phyloP scores from a whole-genome alignment of 2,113 vertebrate species.

The Myiozetetes cayanensis region DNA sequence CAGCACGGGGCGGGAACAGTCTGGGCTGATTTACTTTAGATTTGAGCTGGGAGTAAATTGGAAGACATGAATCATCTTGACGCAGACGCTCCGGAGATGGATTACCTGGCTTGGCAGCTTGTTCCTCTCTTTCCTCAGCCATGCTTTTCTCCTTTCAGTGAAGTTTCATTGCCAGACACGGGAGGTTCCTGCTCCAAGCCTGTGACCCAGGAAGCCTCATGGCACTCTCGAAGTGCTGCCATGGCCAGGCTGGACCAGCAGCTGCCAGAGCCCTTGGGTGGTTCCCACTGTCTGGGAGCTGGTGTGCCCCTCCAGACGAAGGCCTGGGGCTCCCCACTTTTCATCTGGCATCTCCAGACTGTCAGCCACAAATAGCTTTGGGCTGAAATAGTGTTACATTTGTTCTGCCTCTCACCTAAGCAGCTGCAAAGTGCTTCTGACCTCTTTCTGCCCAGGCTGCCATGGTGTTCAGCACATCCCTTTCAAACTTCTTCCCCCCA shows the following conservation, averaged over 20 bases:
- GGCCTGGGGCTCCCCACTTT: background rate
- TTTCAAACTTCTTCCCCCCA: background rate
- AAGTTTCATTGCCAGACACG: slow-evolving; percentile 59
- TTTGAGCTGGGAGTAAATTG: slow-evolving; percentile 78
- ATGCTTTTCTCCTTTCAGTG: background rate
- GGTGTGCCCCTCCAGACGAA: background rate
- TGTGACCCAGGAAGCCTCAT: accelerated
- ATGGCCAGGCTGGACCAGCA: accelerated
- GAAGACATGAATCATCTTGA: slow-evolving; percentile 84
- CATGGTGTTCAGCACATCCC: background rate
- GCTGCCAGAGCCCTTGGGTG: background rate
- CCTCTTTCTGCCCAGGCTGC: background rate
- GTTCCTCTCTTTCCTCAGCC: slow-evolving; percentile 65
- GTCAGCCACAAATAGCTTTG: background rate
- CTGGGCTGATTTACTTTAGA: slow-evolving; percentile 77
- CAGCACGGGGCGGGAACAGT: slow-evolving; percentile 59
- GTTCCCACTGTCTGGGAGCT: background rate
- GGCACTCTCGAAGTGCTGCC: background rate
- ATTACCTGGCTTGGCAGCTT: slow-evolving; percentile 76
- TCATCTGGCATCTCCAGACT: background rate
- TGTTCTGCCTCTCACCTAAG: accelerated
- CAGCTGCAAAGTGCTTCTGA: accelerated
- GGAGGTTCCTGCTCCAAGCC: background rate
- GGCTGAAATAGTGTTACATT: background rate
- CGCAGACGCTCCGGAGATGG: slow-evolving; percentile 73